Evolutionary conservation across 2,113 vertebrate genomes (phyloP).

Genomic region (Haliaeetus leucogaster): DNA sequence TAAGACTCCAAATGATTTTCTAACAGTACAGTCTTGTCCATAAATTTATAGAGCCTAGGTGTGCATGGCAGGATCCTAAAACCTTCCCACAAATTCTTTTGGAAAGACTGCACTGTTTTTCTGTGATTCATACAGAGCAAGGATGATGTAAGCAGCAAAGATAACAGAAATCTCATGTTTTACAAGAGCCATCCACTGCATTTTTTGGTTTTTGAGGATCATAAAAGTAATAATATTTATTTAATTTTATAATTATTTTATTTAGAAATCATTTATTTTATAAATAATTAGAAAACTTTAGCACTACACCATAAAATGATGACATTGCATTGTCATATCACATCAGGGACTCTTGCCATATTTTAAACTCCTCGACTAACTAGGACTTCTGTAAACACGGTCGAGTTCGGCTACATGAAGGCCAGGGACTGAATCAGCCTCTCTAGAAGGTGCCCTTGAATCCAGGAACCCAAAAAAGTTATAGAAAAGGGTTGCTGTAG

Average conservation of each 20-base stretch:
- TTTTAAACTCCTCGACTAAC: neutral
- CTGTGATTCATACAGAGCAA: neutral
- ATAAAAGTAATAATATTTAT: neutral
- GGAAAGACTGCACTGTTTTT: neutral
- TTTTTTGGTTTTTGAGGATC: neutral
- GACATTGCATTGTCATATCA: neutral
- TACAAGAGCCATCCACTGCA: neutral
- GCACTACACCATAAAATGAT: neutral
- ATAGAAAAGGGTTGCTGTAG: neutral
- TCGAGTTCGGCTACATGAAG: neutral
- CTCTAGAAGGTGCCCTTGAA: neutral
- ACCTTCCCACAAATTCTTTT: neutral
- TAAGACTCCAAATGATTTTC: constrained; percentile 9
- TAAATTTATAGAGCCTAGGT: neutral
- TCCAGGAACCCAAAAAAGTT: neutral
- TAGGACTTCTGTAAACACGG: neutral
- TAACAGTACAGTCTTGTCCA: neutral
- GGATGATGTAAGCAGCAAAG: neutral
- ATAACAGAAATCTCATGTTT: neutral
- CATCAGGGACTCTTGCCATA: neutral
- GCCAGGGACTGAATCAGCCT: neutral
- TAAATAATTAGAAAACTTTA: neutral
- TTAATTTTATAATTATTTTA: neutral
- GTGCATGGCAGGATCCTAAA: neutral
- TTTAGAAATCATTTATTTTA: neutral